phyloP scores from a whole-genome alignment of 53 echinoderm and acorn worm species.

The Holothuria scabra region DNA sequence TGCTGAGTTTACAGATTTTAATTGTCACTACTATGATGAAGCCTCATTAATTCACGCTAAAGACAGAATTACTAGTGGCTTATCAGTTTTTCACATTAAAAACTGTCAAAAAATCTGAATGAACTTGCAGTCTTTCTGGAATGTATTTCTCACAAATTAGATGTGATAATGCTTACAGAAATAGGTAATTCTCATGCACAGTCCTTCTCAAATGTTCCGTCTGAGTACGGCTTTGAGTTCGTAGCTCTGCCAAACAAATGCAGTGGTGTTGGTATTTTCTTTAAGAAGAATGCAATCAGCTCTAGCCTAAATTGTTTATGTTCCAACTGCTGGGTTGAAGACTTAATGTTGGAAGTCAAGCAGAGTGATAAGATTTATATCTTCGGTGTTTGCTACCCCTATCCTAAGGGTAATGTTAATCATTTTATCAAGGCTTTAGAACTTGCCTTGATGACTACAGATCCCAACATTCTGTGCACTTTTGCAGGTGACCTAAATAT shows the following conservation, averaged over 20 bases:
- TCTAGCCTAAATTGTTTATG: neutral
- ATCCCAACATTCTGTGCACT: no score
- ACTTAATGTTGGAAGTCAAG: neutral
- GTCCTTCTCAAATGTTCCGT: neutral
- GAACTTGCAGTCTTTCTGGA: neutral
- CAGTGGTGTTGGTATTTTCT: neutral
- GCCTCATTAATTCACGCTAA: conserved; percentile 1
- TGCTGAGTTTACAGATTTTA: neutral
- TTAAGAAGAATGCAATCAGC: conserved; percentile 4
- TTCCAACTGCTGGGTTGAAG: neutral
- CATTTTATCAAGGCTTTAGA: neutral
- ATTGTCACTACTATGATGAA: conserved; percentile 1
- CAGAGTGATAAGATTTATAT: neutral
- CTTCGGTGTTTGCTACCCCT: no score
- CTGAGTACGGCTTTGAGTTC: conserved; percentile 7
- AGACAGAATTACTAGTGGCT: neutral
- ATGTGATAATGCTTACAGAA: neutral
- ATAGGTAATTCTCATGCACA: neutral
- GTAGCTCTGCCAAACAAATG: neutral
- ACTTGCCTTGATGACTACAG: no score
- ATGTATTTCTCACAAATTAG: conserved; percentile 11
- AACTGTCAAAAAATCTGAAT: neutral
- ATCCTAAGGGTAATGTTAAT: conserved; percentile 1
- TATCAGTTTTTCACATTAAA: conserved; percentile 1
- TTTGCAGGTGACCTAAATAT: no score